Conservation (phyloP, 2,888 invertebrate genomes). For the Philopedon plagiatum region DNA sequence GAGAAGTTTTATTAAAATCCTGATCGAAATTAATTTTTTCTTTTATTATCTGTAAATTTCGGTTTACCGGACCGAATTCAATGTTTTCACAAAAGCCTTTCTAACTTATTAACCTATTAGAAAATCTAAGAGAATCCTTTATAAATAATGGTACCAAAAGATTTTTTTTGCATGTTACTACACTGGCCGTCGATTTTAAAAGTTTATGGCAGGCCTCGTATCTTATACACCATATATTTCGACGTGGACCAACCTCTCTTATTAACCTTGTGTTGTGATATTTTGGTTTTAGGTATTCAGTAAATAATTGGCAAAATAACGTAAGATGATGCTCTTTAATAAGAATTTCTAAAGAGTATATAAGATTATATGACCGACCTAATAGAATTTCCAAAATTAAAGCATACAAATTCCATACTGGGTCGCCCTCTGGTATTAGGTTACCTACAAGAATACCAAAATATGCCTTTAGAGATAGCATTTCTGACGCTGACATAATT, state of each 20-base stretch:
- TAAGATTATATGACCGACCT: neutral
- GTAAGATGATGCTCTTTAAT: constrained; percentile 15
- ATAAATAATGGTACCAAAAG: constrained; percentile 10
- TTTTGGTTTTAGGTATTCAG: constrained; percentile 41
- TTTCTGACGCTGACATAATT: constrained; percentile 23
- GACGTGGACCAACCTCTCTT: constrained; percentile 40
- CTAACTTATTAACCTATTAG: neutral
- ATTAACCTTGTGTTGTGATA: constrained; percentile 43
- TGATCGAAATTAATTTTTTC: neutral
- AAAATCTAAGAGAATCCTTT: constrained; percentile 15
- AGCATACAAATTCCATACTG: neutral
- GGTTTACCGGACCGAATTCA: neutral
- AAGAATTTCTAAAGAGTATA: neutral
- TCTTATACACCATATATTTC: constrained; percentile 39
- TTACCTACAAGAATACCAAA: constrained; percentile 10
- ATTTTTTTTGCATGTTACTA: constrained; percentile 1
- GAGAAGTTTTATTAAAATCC: neutral
- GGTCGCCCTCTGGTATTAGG: neutral
- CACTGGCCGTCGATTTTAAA: constrained; percentile 2
- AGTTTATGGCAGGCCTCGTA: constrained; percentile 24
- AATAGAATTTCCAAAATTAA: constrained; percentile 6
- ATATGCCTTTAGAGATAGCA: constrained; percentile 12
- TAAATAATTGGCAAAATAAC: constrained; percentile 25
- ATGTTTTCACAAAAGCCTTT: constrained; percentile 2
- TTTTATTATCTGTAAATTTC: neutral